Conservation (phyloP, 2,113 vertebrate genomes). For the Notothenia coriiceps region DNA sequence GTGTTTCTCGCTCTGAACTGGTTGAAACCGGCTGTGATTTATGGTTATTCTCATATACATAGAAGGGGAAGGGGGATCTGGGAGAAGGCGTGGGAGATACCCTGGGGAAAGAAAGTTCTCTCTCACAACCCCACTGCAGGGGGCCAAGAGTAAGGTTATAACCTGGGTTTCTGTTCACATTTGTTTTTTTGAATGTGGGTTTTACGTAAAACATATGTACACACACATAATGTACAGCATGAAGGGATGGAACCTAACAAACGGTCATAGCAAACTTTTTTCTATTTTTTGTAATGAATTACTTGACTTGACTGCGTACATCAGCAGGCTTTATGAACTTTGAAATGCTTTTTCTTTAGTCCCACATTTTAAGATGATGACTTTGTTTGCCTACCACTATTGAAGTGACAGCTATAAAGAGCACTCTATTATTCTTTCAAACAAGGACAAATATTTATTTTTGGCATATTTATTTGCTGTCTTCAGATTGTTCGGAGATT, state of each 20-base stretch:
- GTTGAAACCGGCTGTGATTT: slow-evolving; percentile 52
- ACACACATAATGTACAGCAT: neutral
- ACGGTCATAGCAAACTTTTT: slow-evolving; percentile 1
- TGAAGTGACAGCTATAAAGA: slow-evolving; percentile 1
- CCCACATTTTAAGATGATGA: slow-evolving; percentile 9
- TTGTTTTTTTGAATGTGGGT: neutral
- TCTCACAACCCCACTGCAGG: slow-evolving; percentile 65
- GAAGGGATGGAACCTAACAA: neutral
- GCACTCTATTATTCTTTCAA: slow-evolving; percentile 12
- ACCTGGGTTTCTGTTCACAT: slow-evolving; percentile 44
- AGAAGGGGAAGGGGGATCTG: slow-evolving; percentile 22
- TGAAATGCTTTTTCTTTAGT: slow-evolving; percentile 2
- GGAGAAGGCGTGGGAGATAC: slow-evolving; percentile 62
- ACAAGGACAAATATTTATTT: slow-evolving; percentile 14
- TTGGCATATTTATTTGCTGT: slow-evolving; percentile 19
- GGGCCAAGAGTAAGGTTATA: slow-evolving; percentile 57
- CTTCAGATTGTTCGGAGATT: neutral
- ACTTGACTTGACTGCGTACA: slow-evolving; percentile 8
- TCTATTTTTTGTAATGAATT: neutral
- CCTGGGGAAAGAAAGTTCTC: slow-evolving; percentile 46
- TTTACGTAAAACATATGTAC: slow-evolving; percentile 6
- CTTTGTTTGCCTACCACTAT: slow-evolving; percentile 16
- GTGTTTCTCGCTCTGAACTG: slow-evolving; percentile 8
- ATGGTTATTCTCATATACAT: slow-evolving; percentile 52
- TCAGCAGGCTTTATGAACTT: neutral